Evolutionary conservation across 2,797 vertebrate genomes (phyloP).

Genomic region (Diceros bicornis): DNA sequence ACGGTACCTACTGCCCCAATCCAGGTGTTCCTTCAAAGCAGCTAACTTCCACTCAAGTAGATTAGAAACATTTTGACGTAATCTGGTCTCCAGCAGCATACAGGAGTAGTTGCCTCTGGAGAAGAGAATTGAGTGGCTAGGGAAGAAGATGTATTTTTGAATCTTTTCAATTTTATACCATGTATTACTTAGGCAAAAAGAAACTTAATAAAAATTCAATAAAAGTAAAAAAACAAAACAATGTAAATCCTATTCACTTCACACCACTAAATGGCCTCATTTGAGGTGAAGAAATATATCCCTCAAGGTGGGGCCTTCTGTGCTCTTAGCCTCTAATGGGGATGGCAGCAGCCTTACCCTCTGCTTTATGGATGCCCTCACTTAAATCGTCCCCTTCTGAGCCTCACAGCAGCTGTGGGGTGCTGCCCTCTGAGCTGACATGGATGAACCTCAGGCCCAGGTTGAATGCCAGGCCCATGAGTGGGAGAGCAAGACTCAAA

Average conservation of each 20-base stretch:
- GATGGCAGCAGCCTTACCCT: fast-evolving
- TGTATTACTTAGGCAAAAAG: neutral
- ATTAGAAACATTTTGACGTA: neutral
- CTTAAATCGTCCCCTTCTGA: neutral
- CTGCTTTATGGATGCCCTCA: neutral
- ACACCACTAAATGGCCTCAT: no score
- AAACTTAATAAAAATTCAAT: neutral
- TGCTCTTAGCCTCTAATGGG: neutral
- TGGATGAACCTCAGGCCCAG: neutral
- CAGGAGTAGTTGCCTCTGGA: neutral
- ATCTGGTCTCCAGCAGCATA: neutral
- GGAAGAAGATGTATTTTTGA: neutral
- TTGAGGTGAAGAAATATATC: neutral
- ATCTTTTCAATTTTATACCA: neutral
- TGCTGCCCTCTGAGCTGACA: neutral
- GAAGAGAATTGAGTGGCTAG: neutral
- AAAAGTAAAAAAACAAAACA: neutral
- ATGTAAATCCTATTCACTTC: neutral
- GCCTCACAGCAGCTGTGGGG: neutral
- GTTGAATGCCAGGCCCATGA: neutral
- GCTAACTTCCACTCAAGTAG: neutral
- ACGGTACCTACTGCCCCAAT: no score
- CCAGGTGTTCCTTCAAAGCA: neutral
- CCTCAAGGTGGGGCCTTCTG: neutral
- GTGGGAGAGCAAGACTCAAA: neutral